Base-by-base conservation (phyloP, 2,888 invertebrate species). In the Nomada hirtipes region DNA sequence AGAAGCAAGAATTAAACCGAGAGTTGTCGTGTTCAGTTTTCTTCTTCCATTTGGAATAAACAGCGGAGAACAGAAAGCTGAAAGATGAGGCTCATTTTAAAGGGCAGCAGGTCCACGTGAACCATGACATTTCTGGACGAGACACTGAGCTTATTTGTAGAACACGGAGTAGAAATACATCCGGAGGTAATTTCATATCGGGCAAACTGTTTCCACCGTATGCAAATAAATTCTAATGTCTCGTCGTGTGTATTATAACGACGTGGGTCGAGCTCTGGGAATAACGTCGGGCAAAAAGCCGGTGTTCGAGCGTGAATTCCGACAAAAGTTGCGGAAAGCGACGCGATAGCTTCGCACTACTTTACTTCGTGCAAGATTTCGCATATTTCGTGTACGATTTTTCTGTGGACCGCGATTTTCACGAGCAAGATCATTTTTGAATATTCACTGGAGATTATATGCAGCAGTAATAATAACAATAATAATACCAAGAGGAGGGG, bases 151-250 rank as follows among this genome's bases (percentile, higher is more conserved):
- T 76, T 70, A 36, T 73, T 83, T 61, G 73, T 60, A 55, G 57
- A 82, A 73, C 52, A 70, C 69, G 52, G 4, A 11, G 67, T 76
- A 59, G 76, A 65, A 52, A 80, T 69, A 50, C 50, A 72, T 80
- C 69, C 64, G 42, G 53, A 10, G 65, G 69, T 80, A 74, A 81
- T 80, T 74, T 81, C 74, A 65, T 80, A 69, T 81, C 64, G 36
- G 50, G 26, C 42, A 70, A 74, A 29, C 50, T 73, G 69, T 64
- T 73, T 15, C 57, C 52, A 29, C 50, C 29, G 47, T 61, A 80
- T 59, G 65, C 74, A 65, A 81, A 81, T 81, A 74, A 80, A 74
- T 67, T 74, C 64, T 70, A 74, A 80, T 70, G 81, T 60, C 74
- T 69, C 26, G 11, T n/a, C 63, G 15, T 13, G 63, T 44, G 68